A percentile compares a stretch with the other conserved stretches of the same genome.
phyloP scores from a whole-genome alignment of 2,113 vertebrate species.

The Cepphus grylle region DNA sequence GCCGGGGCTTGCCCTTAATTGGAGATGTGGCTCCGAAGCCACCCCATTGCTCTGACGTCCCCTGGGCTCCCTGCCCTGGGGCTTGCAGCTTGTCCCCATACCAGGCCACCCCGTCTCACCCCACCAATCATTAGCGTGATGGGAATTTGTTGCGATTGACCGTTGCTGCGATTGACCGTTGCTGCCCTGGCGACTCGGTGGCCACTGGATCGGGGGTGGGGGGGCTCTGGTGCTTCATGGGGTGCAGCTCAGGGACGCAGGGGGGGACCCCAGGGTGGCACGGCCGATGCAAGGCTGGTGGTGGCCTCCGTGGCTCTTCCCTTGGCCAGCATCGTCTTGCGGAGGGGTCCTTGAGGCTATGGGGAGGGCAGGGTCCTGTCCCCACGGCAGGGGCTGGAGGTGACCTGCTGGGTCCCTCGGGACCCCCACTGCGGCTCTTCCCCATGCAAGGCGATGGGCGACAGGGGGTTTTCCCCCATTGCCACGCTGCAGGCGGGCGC shows the following conservation, averaged over 20 bases:
- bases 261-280: not conserved
- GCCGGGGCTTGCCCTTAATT: constrained; percentile 27
- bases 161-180: fast-evolving
- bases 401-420: not conserved
- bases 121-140: fast-evolving
- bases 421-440: not conserved
- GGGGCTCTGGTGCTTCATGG: not conserved
- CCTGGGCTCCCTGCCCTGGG: not conserved
- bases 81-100: fast-evolving
- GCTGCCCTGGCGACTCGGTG: fast-evolving
- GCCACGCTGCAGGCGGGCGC: fast-evolving
- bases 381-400: not conserved
- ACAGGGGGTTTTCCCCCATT: not conserved
- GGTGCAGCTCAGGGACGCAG: fast-evolving
- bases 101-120: not conserved
- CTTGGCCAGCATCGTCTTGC: not conserved
- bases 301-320: not conserved
- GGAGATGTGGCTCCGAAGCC: constrained; percentile 30
- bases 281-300: not conserved
- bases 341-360: fast-evolving
- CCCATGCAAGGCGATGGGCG: not conserved
- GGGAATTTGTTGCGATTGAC: not conserved
- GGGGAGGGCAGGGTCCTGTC: not conserved
- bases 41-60: not conserved
- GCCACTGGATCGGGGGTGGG: fast-evolving